Conservation (phyloP, 1,140 invertebrate species). For the Homarus americanus region DNA sequence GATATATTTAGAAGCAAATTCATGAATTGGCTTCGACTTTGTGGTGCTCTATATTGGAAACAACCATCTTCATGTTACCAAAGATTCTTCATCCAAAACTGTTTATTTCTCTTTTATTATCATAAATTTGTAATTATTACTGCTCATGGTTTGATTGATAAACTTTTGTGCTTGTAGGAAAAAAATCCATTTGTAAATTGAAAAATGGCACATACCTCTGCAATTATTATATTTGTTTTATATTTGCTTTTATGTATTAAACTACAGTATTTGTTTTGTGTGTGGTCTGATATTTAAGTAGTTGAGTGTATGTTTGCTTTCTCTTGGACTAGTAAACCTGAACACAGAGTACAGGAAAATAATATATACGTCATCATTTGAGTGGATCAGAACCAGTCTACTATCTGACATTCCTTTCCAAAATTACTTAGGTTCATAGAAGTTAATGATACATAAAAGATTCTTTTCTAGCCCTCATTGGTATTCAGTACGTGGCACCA, state of each 20-base stretch:
- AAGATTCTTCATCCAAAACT: conserved; percentile 47
- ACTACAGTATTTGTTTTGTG: neutral
- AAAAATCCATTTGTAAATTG: neutral
- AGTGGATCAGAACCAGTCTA: too few species aligned
- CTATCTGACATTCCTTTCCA: too few species aligned
- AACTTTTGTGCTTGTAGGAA: neutral
- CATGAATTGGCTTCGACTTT: conserved; percentile 36
- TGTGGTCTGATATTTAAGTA: neutral
- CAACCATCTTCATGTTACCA: conserved; percentile 48
- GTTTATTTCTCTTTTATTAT: conserved; percentile 17
- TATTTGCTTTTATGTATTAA: neutral
- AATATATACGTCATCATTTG: neutral
- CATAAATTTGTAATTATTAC: neutral
- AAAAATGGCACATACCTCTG: neutral
- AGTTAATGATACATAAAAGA: too few species aligned
- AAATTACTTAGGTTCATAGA: too few species aligned
- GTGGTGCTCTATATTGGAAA: conserved; percentile 50
- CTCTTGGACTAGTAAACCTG: neutral
- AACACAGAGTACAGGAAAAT: too few species aligned
- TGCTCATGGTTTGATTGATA: neutral
- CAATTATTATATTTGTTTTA: conserved; percentile 17
- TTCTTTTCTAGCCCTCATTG: too few species aligned
- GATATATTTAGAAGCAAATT: conserved; percentile 28
- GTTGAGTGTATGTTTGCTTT: neutral
- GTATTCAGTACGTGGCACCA: too few species aligned